A percentile compares a stretch with the other conserved stretches of the same genome.
These are phyloP conservation scores for Sorex maritimensis DNA, from an alignment of 2,797 vertebrate genomes.

Conservation along the genomic window DNA sequence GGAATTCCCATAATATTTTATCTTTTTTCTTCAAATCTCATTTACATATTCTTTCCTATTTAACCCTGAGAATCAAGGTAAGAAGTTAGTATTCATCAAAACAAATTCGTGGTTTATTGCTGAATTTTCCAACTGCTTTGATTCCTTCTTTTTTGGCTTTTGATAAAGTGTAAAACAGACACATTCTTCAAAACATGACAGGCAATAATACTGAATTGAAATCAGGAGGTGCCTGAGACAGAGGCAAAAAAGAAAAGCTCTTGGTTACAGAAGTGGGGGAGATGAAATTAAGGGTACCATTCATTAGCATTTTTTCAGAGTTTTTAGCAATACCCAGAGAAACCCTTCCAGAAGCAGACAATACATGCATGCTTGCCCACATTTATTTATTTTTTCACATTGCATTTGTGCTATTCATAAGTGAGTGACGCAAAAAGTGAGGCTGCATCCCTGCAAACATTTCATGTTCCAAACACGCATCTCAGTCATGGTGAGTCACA, in stretches of 20 bases:
- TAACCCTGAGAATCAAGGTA: slow-evolving; percentile 18
- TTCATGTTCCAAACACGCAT: not conserved
- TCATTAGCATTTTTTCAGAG: not conserved
- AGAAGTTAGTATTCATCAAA: not conserved
- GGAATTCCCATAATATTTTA: not conserved
- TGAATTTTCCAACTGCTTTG: not conserved
- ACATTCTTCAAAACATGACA: not conserved
- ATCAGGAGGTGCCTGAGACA: not conserved
- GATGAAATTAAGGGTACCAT: not conserved
- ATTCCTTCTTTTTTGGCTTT: not conserved
- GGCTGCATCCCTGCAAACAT: not conserved
- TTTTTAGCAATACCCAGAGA: not conserved
- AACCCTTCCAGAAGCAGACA: slow-evolving; percentile 10
- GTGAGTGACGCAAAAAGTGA: not conserved
- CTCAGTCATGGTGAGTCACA: not conserved
- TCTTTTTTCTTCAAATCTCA: not conserved
- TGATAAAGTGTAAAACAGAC: not conserved
- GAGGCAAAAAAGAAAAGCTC: not conserved
- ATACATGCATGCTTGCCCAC: not conserved
- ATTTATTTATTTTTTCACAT: not conserved
- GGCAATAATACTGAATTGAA: not conserved
- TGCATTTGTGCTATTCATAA: not conserved
- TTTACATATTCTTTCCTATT: slow-evolving; percentile 37
- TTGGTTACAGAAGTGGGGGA: not conserved
- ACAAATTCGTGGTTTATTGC: not conserved